These are phyloP conservation scores for Eueremaeus valkanovi DNA, from an alignment of 2,888 invertebrate species.

Conservation along the genomic window DNA sequence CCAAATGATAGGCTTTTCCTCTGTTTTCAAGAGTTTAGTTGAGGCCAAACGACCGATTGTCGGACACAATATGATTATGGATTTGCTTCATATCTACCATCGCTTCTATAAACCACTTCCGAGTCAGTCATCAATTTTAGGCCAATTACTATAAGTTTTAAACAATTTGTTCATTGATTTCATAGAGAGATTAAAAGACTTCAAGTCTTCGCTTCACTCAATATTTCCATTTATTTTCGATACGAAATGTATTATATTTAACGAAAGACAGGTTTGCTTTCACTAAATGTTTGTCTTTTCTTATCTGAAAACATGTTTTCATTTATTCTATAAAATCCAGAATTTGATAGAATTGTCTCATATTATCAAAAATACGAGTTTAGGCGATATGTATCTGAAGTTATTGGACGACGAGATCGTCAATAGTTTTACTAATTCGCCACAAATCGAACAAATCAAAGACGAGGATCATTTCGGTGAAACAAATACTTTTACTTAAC, in stretches of 20 bases:
- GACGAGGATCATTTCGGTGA: background rate
- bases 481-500: no score
- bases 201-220: conserved; percentile 62
- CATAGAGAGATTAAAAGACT: conserved; percentile 59
- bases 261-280: conserved; percentile 53
- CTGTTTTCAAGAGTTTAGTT: conserved; percentile 62
- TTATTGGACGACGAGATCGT: background rate
- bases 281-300: background rate
- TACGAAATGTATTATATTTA: conserved; percentile 66
- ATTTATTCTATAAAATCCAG: background rate
- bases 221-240: conserved; percentile 68
- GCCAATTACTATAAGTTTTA: background rate
- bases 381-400: background rate
- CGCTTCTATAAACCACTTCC: conserved; percentile 69
- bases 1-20: conserved; percentile 63
- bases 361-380: background rate
- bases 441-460: conserved; percentile 1
- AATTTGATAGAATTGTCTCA: background rate
- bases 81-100: conserved; percentile 65
- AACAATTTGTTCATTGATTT: background rate
- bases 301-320: background rate
- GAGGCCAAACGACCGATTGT: conserved; percentile 65
- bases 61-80: conserved; percentile 70
- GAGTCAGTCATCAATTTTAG: conserved; percentile 49
- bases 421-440: background rate